These are phyloP conservation scores for Empidonax traillii DNA, from an alignment of 2,113 vertebrate genomes.

Conservation along the genomic window DNA sequence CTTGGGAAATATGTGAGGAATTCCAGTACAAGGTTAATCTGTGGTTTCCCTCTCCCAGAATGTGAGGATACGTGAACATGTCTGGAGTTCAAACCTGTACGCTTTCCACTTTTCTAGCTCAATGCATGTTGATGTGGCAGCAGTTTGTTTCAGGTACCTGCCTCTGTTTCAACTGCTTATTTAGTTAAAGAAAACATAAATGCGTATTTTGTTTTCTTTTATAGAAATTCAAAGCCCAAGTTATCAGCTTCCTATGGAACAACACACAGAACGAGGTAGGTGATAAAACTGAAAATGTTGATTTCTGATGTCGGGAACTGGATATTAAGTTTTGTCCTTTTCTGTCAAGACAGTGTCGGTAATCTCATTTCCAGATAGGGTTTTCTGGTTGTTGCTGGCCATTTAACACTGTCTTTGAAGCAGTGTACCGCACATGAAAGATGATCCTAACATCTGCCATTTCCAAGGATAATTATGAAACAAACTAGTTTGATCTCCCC, in stretches of 20 bases:
- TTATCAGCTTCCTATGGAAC: conserved; percentile 87
- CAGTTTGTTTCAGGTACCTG: neutral
- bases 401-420: neutral
- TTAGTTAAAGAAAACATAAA: neutral
- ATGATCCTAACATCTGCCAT: neutral
- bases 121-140: neutral
- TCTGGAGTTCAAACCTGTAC: neutral
- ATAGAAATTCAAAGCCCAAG: conserved; percentile 89
- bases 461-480: neutral
- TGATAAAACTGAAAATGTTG: neutral
- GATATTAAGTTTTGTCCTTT: neutral
- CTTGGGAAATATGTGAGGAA: neutral
- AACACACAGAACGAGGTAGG: conserved; percentile 83
- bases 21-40: neutral
- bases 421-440: neutral
- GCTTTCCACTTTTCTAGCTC: neutral
- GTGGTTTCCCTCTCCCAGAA: neutral
- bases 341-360: neutral
- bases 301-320: neutral
- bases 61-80: neutral
- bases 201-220: neutral
- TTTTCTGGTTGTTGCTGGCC: neutral
- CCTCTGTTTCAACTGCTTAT: neutral
- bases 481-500: neutral
- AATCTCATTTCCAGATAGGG: neutral